Conservation (phyloP, 1,140 invertebrate genomes). For the Bradysia coprophila region DNA sequence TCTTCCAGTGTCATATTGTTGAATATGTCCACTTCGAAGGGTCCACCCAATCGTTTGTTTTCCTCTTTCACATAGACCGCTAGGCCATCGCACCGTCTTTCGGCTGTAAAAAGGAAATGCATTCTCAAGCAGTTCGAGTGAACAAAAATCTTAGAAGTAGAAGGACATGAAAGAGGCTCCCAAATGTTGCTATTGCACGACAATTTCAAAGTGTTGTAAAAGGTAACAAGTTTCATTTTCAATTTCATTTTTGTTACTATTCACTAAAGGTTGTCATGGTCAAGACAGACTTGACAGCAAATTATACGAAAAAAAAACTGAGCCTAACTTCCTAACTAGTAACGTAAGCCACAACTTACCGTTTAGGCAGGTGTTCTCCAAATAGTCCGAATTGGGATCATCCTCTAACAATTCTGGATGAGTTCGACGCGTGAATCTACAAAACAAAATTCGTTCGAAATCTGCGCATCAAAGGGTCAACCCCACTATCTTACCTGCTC, state of each 20-base stretch:
- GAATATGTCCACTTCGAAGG: conserved; percentile 72
- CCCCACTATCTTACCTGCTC: conserved; percentile 32
- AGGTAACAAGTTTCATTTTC: neutral
- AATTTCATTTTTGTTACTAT: conserved; percentile 3
- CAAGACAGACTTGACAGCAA: no score
- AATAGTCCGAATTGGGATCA: conserved; percentile 71
- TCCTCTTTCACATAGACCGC: conserved; percentile 76
- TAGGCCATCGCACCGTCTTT: conserved; percentile 65
- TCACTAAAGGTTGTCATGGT: neutral
- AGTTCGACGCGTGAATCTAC: conserved; percentile 56
- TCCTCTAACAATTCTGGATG: conserved; percentile 67
- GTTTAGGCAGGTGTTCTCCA: conserved; percentile 80
- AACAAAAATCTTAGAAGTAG: no score
- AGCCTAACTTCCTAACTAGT: no score
- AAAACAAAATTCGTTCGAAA: neutral
- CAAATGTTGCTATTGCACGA: no score
- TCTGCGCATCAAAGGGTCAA: no score
- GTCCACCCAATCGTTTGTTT: conserved; percentile 67
- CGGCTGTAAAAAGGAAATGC: no score
- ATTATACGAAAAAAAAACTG: neutral
- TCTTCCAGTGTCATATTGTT: conserved; percentile 67
- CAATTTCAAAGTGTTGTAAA: no score
- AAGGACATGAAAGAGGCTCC: no score
- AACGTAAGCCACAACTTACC: conserved; percentile 29
- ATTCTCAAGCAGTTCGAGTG: no score